These are phyloP conservation scores for Drosophila tropicalis DNA, from an alignment of 1,140 invertebrate species.

Conservation along the genomic window DNA sequence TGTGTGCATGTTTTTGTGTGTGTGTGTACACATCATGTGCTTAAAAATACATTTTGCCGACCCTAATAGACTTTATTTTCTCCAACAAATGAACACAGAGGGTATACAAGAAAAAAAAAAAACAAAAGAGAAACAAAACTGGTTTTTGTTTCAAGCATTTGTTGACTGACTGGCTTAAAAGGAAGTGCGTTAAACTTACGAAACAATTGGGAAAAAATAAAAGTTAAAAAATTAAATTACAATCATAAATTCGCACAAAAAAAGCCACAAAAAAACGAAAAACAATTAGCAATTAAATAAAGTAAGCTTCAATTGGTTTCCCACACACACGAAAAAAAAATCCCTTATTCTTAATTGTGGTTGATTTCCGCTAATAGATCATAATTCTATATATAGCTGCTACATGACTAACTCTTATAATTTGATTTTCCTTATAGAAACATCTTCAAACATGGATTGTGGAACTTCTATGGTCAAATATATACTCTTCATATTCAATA, in stretches of 20 bases:
- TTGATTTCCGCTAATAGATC: not conserved
- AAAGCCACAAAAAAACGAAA: not conserved
- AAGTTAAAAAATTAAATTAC: not conserved
- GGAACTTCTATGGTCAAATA: slow-evolving; percentile 92
- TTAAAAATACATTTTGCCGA: not conserved
- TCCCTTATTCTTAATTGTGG: not conserved
- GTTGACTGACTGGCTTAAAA: slow-evolving; percentile 15
- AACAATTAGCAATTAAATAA: slow-evolving; percentile 4
- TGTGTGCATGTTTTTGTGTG: too few species aligned
- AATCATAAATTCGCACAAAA: slow-evolving; percentile 31
- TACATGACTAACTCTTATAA: not conserved
- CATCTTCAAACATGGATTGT: slow-evolving; percentile 85
- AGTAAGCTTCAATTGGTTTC: slow-evolving; percentile 4
- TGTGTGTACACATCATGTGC: not conserved
- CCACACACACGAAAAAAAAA: not conserved
- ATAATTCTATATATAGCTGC: not conserved
- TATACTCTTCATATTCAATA: slow-evolving; percentile 92
- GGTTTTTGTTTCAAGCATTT: slow-evolving; percentile 4
- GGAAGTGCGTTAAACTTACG: slow-evolving; percentile 11
- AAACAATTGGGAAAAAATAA: not conserved
- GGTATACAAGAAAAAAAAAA: not conserved
- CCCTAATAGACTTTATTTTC: not conserved
- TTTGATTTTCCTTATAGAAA: not conserved
- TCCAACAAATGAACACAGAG: not conserved
- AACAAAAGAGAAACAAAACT: slow-evolving; percentile 1